Evolutionary conservation across 2,888 invertebrate genomes (phyloP), one percentile per base, ranked within the genome.

Genomic region (Allacma fusca): DNA sequence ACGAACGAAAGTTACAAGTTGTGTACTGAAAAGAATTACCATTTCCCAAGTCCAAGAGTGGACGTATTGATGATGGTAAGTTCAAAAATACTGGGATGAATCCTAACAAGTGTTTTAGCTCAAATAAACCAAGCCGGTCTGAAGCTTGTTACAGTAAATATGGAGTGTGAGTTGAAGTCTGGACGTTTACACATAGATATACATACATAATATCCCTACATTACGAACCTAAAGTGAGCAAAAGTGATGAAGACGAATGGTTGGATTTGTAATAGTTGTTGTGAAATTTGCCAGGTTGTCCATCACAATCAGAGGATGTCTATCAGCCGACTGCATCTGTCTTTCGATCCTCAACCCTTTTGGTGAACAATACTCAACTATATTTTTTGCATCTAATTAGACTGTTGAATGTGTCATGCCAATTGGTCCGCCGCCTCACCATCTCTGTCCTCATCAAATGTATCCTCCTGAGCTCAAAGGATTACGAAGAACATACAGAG

Each of bases 211-310:
- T 16, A 50, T 50, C 9, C n/a, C 16, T 16, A 19, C 2, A 12
- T 50, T 1, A n/a, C 4, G 16, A 16, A 50, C 50, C 4, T 13
- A 50, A 50, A n/a, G n/a, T n/a, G n/a, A n/a, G n/a, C 7, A 50
- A 50, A 19, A 50, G 34, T 50, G 50, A 50, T 50, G 50, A 50
- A 12, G 50, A 50, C 50, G 50, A 50, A 50, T 50, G 50, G 50
- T n/a, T 12, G 50, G n/a, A 50, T 19, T 50, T 50, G 16, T 50
- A 50, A 50, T 50, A 13, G 9, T n/a, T 50, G 50, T 50, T 50
- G 50, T 50, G 50, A 50, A 50, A 50, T 50, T 50, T 50, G 50
- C 50, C 50, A 50, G 50, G 50, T 50, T 50, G 50, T 50, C 50
- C 50, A 50, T 50, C 50, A 50, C 50, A 50, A 50, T 50, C 50